phyloP scores from a whole-genome alignment of 2,888 invertebrate species.

The Hirudinaria manillensis region DNA sequence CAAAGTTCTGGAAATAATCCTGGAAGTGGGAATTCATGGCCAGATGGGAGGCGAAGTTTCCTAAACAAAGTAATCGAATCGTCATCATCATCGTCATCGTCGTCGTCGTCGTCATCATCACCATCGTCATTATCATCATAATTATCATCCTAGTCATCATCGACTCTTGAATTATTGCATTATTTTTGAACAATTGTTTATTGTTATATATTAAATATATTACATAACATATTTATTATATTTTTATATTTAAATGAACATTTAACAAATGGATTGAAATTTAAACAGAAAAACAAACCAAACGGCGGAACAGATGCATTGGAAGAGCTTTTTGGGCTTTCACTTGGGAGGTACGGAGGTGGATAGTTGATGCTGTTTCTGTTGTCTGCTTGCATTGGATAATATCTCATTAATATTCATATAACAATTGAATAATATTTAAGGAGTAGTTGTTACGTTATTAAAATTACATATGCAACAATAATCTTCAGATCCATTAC shows the following conservation, averaged over 20 bases:
- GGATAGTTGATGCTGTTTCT: background rate
- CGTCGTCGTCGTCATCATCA: too few relatives aligned
- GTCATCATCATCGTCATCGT: too few relatives aligned
- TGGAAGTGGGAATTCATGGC: constrained; percentile 8
- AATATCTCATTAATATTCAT: background rate
- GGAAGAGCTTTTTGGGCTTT: background rate
- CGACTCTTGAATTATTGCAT: too few relatives aligned
- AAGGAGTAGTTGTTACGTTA: too few relatives aligned
- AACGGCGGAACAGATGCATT: background rate
- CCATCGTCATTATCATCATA: too few relatives aligned
- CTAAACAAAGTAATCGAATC: background rate
- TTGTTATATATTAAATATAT: background rate
- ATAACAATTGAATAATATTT: too few relatives aligned
- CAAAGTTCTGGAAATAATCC: constrained; percentile 4
- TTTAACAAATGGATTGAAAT: too few relatives aligned
- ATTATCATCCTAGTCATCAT: too few relatives aligned
- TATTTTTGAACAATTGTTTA: too few relatives aligned
- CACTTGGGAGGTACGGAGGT: background rate
- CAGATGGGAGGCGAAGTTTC: constrained; percentile 12
- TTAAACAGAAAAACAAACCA: background rate
- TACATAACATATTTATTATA: background rate
- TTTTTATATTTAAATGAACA: background rate
- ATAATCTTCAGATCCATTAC: too few relatives aligned
- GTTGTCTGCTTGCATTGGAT: background rate
- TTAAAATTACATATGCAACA: too few relatives aligned